Percentiles rank a stretch among this genome's conserved stretches.
These are phyloP conservation scores for Cetoscarus ocellatus DNA, from an alignment of 2,797 vertebrate species.

Conservation along the genomic window DNA sequence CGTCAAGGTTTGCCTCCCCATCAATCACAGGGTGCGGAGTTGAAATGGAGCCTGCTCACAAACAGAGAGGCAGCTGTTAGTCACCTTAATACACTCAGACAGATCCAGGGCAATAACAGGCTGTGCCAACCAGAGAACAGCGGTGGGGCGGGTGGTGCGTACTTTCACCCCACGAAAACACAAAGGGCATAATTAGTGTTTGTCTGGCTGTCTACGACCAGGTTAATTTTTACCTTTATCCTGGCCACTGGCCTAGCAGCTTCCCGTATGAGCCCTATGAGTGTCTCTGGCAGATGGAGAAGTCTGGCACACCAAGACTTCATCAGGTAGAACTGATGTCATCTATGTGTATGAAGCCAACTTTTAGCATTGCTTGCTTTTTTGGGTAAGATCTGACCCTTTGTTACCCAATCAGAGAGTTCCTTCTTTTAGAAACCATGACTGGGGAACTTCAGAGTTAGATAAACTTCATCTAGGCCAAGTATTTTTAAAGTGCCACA, in stretches of 20 bases:
- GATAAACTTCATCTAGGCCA: too few relatives aligned
- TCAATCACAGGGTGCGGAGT: constrained; percentile 51
- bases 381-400: too few relatives aligned
- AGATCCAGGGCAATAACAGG: constrained; percentile 60
- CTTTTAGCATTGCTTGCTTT: background rate
- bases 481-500: too few relatives aligned
- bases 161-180: constrained; percentile 36
- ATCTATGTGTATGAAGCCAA: constrained; percentile 7
- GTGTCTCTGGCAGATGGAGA: constrained; percentile 60
- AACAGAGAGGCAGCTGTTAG: constrained; percentile 52
- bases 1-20: constrained; percentile 57
- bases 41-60: constrained; percentile 52
- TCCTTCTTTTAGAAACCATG: too few relatives aligned
- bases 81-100: constrained; percentile 56
- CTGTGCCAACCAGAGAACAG: constrained; percentile 44
- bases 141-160: constrained; percentile 24
- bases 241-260: constrained; percentile 53
- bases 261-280: constrained; percentile 32
- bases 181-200: constrained; percentile 73
- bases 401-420: too few relatives aligned
- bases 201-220: constrained; percentile 42
- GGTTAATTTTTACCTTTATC: constrained; percentile 67
- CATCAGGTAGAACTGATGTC: constrained; percentile 23
- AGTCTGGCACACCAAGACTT: constrained; percentile 35
- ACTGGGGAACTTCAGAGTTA: too few relatives aligned